A percentile compares a stretch with the other conserved stretches of the same genome.
These are phyloP conservation scores for Caenorhabditis japonica DNA, from an alignment of 2,888 invertebrate species.

Conservation along the genomic window DNA sequence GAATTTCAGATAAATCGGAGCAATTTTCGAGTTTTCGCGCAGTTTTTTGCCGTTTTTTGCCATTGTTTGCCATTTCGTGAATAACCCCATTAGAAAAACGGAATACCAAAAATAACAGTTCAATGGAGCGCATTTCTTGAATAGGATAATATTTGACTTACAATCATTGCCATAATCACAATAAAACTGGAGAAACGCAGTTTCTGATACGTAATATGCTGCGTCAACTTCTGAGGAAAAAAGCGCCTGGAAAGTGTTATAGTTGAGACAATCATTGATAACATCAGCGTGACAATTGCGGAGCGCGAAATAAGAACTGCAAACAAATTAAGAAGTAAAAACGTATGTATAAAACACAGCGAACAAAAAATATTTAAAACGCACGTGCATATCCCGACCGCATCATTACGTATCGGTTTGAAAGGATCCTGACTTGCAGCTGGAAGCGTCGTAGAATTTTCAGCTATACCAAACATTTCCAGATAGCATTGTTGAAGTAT, in stretches of 20 bases:
- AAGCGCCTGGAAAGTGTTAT: slow-evolving; percentile 40
- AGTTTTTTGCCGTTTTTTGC: too few species aligned
- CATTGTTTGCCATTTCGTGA: too few species aligned
- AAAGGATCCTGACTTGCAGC: slow-evolving; percentile 30
- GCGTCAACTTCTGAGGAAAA: slow-evolving; percentile 36
- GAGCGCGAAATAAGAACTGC: slow-evolving; percentile 25
- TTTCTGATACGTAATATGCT: slow-evolving; percentile 41
- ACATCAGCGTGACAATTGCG: slow-evolving; percentile 39
- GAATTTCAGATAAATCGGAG: too few species aligned
- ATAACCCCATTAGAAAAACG: too few species aligned
- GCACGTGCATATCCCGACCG: slow-evolving; percentile 41
- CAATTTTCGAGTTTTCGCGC: too few species aligned
- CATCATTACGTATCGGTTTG: slow-evolving; percentile 23
- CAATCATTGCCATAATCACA: slow-evolving; percentile 41
- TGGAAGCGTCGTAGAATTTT: slow-evolving; percentile 19
- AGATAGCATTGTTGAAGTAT: slow-evolving; percentile 36
- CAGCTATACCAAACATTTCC: slow-evolving; percentile 19
- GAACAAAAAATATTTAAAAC: not conserved
- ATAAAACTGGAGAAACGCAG: slow-evolving; percentile 44
- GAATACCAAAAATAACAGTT: too few species aligned
- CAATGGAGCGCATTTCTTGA: not conserved
- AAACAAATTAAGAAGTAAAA: not conserved
- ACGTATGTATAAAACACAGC: too few species aligned
- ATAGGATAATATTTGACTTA: slow-evolving; percentile 5
- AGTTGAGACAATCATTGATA: slow-evolving; percentile 40